Evolutionary conservation across 92 coral and sea anemone species (phyloP).

Genomic region (Montipora capitata): DNA sequence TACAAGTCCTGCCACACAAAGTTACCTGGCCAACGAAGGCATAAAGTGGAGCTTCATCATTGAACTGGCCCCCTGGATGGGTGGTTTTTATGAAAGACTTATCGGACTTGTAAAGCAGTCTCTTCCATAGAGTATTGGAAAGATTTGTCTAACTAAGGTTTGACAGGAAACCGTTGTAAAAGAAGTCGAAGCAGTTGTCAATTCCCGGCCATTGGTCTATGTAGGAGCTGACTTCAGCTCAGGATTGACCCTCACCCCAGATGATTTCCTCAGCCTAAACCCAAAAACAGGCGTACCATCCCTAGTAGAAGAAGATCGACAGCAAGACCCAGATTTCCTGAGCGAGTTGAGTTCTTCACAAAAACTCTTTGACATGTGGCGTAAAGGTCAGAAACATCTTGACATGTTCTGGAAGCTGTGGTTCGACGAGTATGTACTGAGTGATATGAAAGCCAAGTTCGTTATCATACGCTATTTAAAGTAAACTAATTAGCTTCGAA

Average conservation of each 20-base stretch:
- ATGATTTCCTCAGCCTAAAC: not conserved
- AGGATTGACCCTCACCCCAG: constrained; percentile 1
- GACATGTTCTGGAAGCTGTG: constrained; percentile 6
- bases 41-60: constrained; percentile 55
- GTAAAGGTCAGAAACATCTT: constrained; percentile 13
- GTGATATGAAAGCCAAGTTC: not conserved
- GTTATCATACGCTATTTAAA: too few relatives aligned
- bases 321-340: not conserved
- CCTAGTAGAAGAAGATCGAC: not conserved
- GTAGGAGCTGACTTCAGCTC: constrained; percentile 1
- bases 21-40: constrained; percentile 38
- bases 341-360: not conserved
- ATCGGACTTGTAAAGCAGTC: constrained; percentile 15
- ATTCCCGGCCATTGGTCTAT: not conserved
- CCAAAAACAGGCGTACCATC: constrained; percentile 13
- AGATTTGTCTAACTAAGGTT: not conserved
- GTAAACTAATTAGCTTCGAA: too few relatives aligned
- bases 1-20: constrained; percentile 32
- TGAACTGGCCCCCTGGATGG: constrained; percentile 63
- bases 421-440: constrained; percentile 6
- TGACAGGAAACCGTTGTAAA: not conserved
- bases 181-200: not conserved
- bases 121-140: constrained; percentile 15
- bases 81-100: constrained; percentile 43
- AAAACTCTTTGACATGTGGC: constrained; percentile 8